Conservation (phyloP, 1,140 invertebrate species). For the Pseudomyrmex gracilis region DNA sequence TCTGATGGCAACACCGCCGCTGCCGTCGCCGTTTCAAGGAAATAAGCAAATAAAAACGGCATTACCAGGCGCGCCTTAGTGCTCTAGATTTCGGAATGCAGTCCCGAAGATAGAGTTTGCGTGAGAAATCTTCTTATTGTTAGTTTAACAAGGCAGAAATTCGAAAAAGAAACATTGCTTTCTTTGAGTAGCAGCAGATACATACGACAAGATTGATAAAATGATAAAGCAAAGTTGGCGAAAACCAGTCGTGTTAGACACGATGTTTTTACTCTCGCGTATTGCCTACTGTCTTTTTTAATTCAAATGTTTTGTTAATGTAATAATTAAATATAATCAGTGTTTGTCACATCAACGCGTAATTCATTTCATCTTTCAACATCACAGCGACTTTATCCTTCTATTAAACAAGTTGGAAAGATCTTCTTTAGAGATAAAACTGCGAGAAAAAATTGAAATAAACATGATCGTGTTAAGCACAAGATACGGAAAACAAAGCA, state of each 20-base stretch:
- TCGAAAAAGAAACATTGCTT: neutral
- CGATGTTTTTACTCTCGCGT: too few relatives aligned
- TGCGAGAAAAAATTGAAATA: neutral
- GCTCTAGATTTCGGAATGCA: constrained; percentile 80
- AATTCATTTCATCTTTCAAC: too few relatives aligned
- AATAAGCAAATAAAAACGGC: constrained; percentile 82
- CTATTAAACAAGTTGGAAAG: neutral
- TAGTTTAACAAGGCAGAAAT: neutral
- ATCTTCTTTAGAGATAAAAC: neutral
- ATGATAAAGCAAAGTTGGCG: neutral
- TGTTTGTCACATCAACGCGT: too few relatives aligned
- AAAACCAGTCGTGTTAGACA: neutral
- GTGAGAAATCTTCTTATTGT: too few relatives aligned
- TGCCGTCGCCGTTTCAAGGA: constrained; percentile 72
- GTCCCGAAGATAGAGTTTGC: constrained; percentile 9
- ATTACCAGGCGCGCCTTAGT: constrained; percentile 73
- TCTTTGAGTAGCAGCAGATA: too few relatives aligned
- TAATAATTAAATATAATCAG: too few relatives aligned
- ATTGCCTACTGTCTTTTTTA: too few relatives aligned
- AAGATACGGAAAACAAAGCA: neutral
- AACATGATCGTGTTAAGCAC: neutral
- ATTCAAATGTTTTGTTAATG: too few relatives aligned
- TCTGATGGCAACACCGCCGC: constrained; percentile 56
- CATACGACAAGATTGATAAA: neutral
- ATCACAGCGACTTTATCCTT: too few relatives aligned